Evolutionary conservation across 2,797 vertebrate species (phyloP).

Genomic region (Tapirus indicus): DNA sequence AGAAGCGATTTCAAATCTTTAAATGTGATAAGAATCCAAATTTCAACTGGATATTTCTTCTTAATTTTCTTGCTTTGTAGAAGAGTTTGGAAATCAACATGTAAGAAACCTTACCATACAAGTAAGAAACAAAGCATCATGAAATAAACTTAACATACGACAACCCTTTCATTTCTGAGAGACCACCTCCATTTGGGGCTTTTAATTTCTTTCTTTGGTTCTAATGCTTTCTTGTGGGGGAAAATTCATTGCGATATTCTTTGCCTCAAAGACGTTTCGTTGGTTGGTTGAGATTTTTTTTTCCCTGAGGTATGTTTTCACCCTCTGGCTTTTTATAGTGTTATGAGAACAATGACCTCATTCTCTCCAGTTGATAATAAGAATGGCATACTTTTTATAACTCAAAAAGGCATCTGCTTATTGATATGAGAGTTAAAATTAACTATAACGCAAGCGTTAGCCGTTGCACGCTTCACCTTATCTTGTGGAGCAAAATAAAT

Average conservation of each 20-base stretch:
- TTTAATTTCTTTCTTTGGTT: conserved; percentile 26
- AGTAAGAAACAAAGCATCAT: not conserved
- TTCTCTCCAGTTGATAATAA: conserved; percentile 86
- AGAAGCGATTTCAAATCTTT: not conserved
- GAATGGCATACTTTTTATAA: conserved; percentile 87
- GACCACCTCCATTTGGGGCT: not conserved
- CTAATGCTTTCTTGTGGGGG: not conserved
- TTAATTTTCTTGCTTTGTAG: not conserved
- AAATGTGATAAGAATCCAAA: not conserved
- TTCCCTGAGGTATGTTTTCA: conserved; percentile 71
- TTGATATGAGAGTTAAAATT: conserved; percentile 91
- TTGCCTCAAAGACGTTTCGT: conserved; percentile 17
- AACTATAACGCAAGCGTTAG: conserved; percentile 84
- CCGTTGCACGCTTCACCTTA: conserved; percentile 80
- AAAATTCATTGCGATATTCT: conserved; percentile 43
- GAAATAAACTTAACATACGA: not conserved
- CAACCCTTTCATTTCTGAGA: not conserved
- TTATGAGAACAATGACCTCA: conserved; percentile 88
- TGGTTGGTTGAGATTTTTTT: conserved; percentile 56
- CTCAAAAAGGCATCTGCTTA: conserved; percentile 86
- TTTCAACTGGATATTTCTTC: not conserved
- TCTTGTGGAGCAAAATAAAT: conserved; percentile 80
- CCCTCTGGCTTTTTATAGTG: conserved; percentile 86
- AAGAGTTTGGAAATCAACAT: not conserved
- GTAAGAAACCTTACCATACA: not conserved